Evolutionary conservation across 1,140 invertebrate species (phyloP).

Genomic region (Penaeus chinensis): DNA sequence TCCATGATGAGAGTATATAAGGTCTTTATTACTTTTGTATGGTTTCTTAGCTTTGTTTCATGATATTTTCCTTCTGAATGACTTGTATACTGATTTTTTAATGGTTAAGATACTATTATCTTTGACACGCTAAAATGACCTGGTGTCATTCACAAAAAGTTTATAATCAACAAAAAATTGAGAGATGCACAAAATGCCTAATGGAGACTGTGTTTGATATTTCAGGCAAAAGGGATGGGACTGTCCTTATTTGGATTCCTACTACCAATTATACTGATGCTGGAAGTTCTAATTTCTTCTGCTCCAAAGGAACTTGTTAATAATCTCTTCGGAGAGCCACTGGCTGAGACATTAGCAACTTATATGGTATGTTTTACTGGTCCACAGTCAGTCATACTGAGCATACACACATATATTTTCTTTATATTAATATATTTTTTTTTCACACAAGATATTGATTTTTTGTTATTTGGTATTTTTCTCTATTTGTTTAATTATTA

Average conservation of each 20-base stretch:
- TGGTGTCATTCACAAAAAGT: neutral
- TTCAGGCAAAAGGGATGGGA: constrained; percentile 66
- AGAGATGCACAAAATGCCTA: too few species aligned
- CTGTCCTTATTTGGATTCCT: constrained; percentile 68
- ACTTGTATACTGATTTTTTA: neutral
- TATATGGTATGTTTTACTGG: constrained; percentile 52
- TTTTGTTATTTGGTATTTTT: too few species aligned
- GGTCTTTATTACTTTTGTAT: neutral
- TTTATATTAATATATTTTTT: neutral
- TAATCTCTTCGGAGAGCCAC: constrained; percentile 66
- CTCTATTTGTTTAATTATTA: too few species aligned
- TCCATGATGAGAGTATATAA: too few species aligned
- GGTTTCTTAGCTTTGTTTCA: neutral
- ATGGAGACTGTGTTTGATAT: neutral
- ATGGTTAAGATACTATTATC: neutral
- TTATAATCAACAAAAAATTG: neutral
- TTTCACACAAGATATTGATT: too few species aligned
- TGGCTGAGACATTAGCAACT: constrained; percentile 64
- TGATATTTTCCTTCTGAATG: neutral
- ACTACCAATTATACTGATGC: constrained; percentile 68
- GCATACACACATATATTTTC: neutral
- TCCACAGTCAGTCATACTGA: neutral
- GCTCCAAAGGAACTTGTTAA: constrained; percentile 66
- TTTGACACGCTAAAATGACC: too few species aligned
- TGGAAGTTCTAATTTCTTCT: constrained; percentile 68